Evolutionary conservation across 2,888 invertebrate genomes (phyloP), one percentile per base, ranked within the genome.

Genomic region (Bembecia ichneumoniformis): DNA sequence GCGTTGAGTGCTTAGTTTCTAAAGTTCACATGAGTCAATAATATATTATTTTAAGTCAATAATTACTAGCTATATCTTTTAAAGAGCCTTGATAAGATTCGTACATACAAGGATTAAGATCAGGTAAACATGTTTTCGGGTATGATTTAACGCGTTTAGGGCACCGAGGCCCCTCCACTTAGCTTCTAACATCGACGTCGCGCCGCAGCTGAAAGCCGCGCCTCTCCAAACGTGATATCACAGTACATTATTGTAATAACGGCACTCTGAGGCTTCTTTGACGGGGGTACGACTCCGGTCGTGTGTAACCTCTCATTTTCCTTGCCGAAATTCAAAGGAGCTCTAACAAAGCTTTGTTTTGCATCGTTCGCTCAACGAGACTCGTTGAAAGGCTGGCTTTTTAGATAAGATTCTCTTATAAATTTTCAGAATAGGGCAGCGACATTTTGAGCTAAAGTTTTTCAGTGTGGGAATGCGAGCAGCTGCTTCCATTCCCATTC

Each of bases 321-420:
- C 80, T 78, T 76, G 76, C 82, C 83, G 63, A 87, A 87, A 83
- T 84, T 84, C 83, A 87, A 86, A 87, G 84, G 77, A 78, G 77
- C 72, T 72, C 74, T 72, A 77, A 81, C 84, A 84, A 86, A 82
- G 84, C 84, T 82, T 86, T 86, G 82, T 84, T 86, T 84, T 83
- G 82, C 84, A 80, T 82, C 77, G 79, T 77, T 70, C 75, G 77
- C 76, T 75, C 68, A 63, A 63, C 74, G 70, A 74, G 75, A 77
- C 76, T 78, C 70, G 72, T 66, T 83, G 82, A 84, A 83, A 83
- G 76, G 78, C 81, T 77, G 78, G 74, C 86, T 82, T 86, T 84
- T 84, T 82, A 83, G 83, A 82, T 82, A 83, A 82, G 77, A 79
- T 72, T 74, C 79, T 74, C 78, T 79, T 82, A 82, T 79, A 80